Base-by-base conservation (phyloP, 2,797 vertebrate species). In the Miichthys miiuy region DNA sequence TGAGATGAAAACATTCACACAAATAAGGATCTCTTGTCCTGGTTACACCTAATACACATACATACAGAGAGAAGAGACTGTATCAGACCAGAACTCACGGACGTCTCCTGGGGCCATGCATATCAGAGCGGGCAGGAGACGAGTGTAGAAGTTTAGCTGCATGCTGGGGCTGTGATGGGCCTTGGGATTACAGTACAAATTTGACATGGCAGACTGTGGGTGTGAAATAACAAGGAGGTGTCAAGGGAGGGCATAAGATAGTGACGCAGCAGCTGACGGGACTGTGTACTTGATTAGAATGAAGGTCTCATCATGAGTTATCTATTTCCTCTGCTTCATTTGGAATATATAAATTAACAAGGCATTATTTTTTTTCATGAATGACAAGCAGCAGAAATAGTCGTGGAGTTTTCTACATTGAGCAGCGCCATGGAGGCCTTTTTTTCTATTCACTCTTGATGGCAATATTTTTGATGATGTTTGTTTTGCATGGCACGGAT, bases 131-230 rank as follows among this genome's bases (percentile, higher is more conserved):
- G 65, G 78, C 77, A 73, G 75, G 72, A 75, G 75, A 84, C 55
- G 68, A 88, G 34, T 81, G 76, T 58, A 25, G 68, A 75, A 87
- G 82, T 79, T 84, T 74, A 76, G 80, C 75, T 69, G 66, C 85
- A 55, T 41, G 85, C 84, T 82, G 84, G 38, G 81, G 64, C 77
- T 80, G 77, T 81, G 83, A 90, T 52, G 79, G 80, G 79, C 57
- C 71, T 7, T 21, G 75, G 78, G 85, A 88, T 82, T 85, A 86
- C 68, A 48, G 52, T 34, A 70, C 57, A 62, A 79, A 56, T 84
- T 79, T 85, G 72, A 87, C 82, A 70, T 67, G 79, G 55, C 78
- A 64, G 79, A 50, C 50, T 85, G 78, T 27, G 63, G 63, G 68
- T 80, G 68, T 52, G 64, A 69, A 77, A 77, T 74, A 80, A 81